Conservation (phyloP, 2,797 vertebrate genomes). For the Thripadectes ignobilis region DNA sequence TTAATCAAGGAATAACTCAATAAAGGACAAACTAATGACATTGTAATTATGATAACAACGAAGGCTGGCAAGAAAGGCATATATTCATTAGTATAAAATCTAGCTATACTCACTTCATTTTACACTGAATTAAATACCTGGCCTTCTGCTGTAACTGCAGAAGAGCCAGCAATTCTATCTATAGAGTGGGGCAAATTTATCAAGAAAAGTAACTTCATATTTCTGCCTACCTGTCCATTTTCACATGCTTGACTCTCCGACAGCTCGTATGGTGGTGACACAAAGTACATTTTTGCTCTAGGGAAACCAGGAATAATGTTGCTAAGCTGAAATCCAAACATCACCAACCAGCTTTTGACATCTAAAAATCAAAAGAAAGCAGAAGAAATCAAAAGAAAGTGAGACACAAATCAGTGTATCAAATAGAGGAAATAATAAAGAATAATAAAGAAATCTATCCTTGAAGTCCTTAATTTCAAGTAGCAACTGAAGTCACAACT, state of each 20-base stretch:
- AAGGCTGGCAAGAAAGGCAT: conserved; percentile 59
- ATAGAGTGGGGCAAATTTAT: background rate
- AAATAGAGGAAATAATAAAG: background rate
- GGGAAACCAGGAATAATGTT: conserved; percentile 99
- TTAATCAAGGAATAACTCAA: conserved; percentile 74
- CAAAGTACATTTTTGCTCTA: conserved; percentile 94
- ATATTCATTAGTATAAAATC: conserved; percentile 25
- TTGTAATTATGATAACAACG: conserved; percentile 66
- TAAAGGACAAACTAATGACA: conserved; percentile 69
- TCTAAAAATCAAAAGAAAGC: conserved; percentile 79
- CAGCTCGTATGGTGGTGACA: conserved; percentile 93
- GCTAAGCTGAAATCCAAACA: conserved; percentile 99
- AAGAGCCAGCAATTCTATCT: background rate
- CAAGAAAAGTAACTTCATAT: background rate
- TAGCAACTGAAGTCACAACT: background rate
- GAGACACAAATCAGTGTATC: background rate
- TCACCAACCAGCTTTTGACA: conserved; percentile 99
- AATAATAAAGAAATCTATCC: background rate
- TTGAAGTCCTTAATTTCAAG: background rate
- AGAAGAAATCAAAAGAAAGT: too few species aligned
- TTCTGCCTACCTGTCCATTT: conserved; percentile 89
- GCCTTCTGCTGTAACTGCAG: conserved; percentile 3
- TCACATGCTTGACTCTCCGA: conserved; percentile 95
- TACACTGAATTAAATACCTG: background rate
- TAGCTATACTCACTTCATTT: background rate